phyloP scores from a whole-genome alignment of 2,797 vertebrate species.

The Peromyscus melanophrys region DNA sequence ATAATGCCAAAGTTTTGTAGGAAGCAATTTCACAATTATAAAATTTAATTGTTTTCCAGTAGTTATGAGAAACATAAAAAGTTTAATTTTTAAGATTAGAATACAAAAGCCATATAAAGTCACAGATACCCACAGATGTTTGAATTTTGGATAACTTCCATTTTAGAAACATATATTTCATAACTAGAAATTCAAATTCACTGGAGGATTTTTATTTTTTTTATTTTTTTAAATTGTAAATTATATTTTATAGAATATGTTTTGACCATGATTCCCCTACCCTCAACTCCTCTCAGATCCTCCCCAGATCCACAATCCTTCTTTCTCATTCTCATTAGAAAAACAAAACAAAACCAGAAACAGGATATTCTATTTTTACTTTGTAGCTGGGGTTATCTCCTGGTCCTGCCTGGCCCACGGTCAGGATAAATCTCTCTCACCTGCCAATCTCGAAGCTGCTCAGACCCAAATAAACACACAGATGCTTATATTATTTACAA shows the following conservation, averaged over 20 bases:
- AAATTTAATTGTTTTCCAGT: neutral
- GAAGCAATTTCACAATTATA: neutral
- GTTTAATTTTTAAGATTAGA: neutral
- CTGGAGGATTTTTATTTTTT: neutral
- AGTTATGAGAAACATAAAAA: neutral
- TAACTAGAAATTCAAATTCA: neutral
- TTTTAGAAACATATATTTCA: neutral
- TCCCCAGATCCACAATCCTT: neutral
- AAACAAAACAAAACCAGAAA: neutral
- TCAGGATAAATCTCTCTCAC: no score
- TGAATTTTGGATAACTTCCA: neutral
- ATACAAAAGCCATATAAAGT: neutral
- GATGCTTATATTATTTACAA: no score
- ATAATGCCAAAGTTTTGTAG: neutral
- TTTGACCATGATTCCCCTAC: no score
- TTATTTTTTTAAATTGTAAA: neutral
- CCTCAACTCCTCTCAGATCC: neutral
- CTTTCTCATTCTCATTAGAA: neutral
- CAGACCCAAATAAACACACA: no score
- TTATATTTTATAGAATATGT: neutral
- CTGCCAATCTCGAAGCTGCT: no score
- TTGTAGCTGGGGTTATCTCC: no score
- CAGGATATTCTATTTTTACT: neutral
- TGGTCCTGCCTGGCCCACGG: no score
- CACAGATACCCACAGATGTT: neutral